phyloP scores from a whole-genome alignment of 2,113 vertebrate genomes.

The Pongo abelii region DNA sequence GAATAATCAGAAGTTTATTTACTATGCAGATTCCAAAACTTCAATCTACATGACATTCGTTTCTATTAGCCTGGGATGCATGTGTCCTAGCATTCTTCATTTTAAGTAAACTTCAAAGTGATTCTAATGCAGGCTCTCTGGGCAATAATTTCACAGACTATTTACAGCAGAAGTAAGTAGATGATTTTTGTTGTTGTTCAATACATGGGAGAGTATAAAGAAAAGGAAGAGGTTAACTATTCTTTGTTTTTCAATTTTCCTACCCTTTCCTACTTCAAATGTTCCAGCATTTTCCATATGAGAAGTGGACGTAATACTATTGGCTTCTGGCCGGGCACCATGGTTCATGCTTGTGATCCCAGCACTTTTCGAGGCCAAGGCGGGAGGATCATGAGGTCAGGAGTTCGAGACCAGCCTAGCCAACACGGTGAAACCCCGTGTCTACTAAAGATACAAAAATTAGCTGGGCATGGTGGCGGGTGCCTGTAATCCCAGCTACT shows the following conservation, averaged over 20 bases:
- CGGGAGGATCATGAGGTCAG: no score
- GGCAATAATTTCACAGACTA: neutral
- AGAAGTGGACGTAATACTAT: neutral
- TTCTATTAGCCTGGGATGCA: neutral
- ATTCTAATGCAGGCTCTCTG: neutral
- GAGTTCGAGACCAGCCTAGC: no score
- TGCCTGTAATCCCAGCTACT: no score
- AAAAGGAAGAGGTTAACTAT: neutral
- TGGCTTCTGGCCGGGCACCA: neutral
- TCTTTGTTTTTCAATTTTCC: neutral
- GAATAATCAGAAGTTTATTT: neutral
- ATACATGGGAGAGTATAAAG: neutral
- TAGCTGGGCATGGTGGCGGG: no score
- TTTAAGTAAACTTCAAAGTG: conserved; percentile 1
- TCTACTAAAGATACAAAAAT: no score
- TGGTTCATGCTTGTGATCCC: no score
- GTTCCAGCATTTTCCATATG: neutral
- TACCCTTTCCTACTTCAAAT: neutral
- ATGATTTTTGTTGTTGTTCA: neutral
- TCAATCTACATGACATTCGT: neutral
- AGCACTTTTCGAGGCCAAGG: no score
- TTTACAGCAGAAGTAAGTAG: neutral
- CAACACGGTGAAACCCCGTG: no score
- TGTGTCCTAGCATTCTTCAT: neutral
- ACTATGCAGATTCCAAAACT: neutral